These are phyloP conservation scores for Sebastes fasciatus DNA, from an alignment of 2,113 vertebrate species.

Conservation along the genomic window DNA sequence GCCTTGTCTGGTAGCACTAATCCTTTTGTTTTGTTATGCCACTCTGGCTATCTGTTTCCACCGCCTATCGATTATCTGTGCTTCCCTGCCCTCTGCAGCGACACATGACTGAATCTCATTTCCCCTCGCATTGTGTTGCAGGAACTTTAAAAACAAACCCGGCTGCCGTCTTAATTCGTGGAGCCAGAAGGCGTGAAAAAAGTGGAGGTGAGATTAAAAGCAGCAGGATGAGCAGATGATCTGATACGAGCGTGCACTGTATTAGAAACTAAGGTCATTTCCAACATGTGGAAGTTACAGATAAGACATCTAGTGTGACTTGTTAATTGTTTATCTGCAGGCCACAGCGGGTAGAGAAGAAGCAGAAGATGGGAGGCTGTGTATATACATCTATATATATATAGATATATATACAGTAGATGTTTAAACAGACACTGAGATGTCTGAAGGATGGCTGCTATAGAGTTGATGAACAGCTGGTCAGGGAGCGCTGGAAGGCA, in stretches of 20 bases:
- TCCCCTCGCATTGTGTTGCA: conserved; percentile 48
- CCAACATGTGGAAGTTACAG: background rate
- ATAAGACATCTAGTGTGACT: background rate
- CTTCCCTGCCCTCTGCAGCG: conserved; percentile 4
- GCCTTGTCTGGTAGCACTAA: conserved; percentile 41
- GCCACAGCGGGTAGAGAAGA: background rate
- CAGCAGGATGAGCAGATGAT: background rate
- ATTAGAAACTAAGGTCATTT: background rate
- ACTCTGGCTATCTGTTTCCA: conserved; percentile 42
- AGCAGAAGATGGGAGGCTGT: background rate
- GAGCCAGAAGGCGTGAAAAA: background rate
- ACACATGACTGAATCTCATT: conserved; percentile 62
- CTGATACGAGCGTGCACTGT: background rate
- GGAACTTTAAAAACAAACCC: conserved; percentile 49
- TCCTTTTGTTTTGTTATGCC: conserved; percentile 62
- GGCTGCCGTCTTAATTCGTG: background rate
- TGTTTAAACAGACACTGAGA: no score
- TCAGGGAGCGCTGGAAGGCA: background rate
- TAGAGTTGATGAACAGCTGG: background rate
- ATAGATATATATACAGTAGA: no score
- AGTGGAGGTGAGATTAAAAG: conserved; percentile 22
- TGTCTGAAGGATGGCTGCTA: background rate
- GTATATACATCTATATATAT: no score
- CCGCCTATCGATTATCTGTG: conserved; percentile 47
- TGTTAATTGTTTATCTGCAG: background rate